Evolutionary conservation across 1,140 invertebrate genomes (phyloP), one percentile per base, ranked within the genome.

Genomic region (Drosophila ogumai): DNA sequence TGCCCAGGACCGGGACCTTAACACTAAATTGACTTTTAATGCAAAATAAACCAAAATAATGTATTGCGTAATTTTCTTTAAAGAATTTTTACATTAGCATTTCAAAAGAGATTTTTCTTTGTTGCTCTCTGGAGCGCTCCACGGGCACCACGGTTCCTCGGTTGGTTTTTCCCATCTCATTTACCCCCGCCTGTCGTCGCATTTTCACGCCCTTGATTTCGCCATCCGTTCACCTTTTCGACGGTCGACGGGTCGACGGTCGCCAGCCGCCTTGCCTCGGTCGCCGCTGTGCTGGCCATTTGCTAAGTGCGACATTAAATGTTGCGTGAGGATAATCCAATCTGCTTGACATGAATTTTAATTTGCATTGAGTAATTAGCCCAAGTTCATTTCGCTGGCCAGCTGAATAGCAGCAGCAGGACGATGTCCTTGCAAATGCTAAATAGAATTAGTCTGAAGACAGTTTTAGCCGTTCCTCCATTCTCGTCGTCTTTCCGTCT

Each of bases 11-110:
- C 34, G 15, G 50, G 32, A 75, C 81, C 85, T 88, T 88, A 88
- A 88, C 85, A 88, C 85, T 90, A 88, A 88, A 88, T 88, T 88
- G 85, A 88, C 85, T 88, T 88, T 88, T 88, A 88, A 88, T 88
- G 85, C 85, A 88, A 88, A 88, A 88, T 88, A 88, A 88, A 88
- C 85, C 85, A 88, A 88, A 88, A 88, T 88, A 88, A 88, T 90
- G 85, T 88, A 88, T 90, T 88, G 85, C 85, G 85, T 88, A 88
- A 88, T 88, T 88, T 88, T 88, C 85, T 90, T 88, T 88, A 88
- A 88, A 90, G 85, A 88, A 88, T 88, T 88, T 88, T 88, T 81
- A 88, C 85, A 88, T 88, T 88, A 88, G 85, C 85, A 88, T 88
- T 88, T 88, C 85, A 90, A 88, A 88, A 88, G 85, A 85, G 81